Conservation (phyloP, 2,888 invertebrate species). For the Sturmia bella region DNA sequence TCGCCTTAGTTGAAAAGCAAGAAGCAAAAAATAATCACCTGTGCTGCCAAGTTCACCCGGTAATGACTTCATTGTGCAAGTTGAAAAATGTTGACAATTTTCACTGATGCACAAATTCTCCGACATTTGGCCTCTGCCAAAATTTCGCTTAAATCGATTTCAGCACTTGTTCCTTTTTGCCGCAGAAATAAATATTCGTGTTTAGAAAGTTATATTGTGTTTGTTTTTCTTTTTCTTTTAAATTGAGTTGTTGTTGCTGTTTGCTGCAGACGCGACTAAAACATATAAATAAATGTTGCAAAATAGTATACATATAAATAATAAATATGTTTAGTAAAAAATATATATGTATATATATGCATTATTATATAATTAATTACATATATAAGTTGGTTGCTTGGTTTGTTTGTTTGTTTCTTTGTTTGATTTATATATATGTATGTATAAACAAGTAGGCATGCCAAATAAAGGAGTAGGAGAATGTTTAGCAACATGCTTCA, state of each 20-base stretch:
- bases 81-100: no score
- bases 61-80: no score
- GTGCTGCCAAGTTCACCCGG: no score
- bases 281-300: conserved; percentile 60
- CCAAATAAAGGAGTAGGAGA: conserved; percentile 41
- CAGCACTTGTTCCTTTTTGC: no score
- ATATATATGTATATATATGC: conserved; percentile 55
- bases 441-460: conserved; percentile 65
- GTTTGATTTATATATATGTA: conserved; percentile 27
- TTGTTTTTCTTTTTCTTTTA: background rate
- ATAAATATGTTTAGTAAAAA: conserved; percentile 70
- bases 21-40: no score
- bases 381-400: conserved; percentile 58
- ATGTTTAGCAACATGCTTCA: conserved; percentile 41
- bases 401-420: conserved; percentile 35
- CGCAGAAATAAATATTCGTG: no score
- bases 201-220: background rate
- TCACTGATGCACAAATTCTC: no score
- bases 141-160: no score
- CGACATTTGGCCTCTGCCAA: no score
- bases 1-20: no score
- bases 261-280: conserved; percentile 27
- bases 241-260: conserved; percentile 33
- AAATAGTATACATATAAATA: conserved; percentile 65
- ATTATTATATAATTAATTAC: conserved; percentile 6